phyloP scores from a whole-genome alignment of 2,113 vertebrate species.

The Coracopsis vasa region DNA sequence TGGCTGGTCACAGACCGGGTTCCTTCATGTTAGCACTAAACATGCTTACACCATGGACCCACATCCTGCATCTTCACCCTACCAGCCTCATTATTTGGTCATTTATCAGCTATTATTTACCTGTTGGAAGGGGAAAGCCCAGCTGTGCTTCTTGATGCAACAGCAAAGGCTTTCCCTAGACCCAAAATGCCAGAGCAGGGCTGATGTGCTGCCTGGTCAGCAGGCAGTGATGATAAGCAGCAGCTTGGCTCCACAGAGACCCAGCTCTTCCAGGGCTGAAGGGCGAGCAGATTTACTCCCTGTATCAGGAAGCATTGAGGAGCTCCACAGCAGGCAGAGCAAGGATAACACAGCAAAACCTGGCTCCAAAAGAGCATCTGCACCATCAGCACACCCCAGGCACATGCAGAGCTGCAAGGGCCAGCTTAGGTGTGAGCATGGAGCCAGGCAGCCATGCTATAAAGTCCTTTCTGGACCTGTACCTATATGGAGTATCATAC shows the following conservation, averaged over 20 bases:
- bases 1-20: not conserved
- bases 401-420: not conserved
- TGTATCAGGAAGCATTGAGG: rapidly evolving
- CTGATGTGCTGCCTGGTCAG: not conserved
- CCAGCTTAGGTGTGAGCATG: rapidly evolving
- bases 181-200: not conserved
- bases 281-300: not conserved
- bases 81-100: not conserved
- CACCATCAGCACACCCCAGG: not conserved
- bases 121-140: not conserved
- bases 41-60: not conserved
- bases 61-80: not conserved
- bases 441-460: not conserved
- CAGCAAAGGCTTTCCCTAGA: not conserved
- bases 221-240: not conserved
- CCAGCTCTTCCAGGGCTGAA: not conserved
- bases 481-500: not conserved
- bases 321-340: not conserved
- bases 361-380: not conserved
- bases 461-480: not conserved
- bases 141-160: not conserved
- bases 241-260: not conserved
- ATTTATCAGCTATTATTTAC: not conserved
- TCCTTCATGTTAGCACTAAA: not conserved
- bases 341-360: not conserved